Conservation (phyloP, 2,113 vertebrate species). For the Scytalopus superciliaris region DNA sequence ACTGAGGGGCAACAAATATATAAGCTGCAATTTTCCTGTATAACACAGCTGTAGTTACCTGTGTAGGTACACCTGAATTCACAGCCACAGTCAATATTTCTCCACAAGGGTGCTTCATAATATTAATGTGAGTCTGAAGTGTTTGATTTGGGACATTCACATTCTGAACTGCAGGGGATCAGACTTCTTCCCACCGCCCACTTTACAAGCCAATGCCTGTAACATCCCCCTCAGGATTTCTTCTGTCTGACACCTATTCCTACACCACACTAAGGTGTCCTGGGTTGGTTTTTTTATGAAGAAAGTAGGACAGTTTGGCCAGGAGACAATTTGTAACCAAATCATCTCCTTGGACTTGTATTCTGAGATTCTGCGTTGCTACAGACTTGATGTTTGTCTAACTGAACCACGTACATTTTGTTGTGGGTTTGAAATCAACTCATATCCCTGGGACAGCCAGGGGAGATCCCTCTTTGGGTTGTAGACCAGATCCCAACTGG, state of each 20-base stretch:
- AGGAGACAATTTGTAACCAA: not conserved
- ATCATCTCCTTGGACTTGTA: not conserved
- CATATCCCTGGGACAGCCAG: not conserved
- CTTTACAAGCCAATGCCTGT: not conserved
- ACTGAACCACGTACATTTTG: not conserved
- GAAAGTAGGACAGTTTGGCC: not conserved
- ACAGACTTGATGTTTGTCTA: not conserved
- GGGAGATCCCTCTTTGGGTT: not conserved
- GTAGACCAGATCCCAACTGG: not conserved
- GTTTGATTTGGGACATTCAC: not conserved
- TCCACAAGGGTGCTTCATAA: not conserved
- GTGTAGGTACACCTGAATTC: not conserved
- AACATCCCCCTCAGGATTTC: not conserved
- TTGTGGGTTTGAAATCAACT: not conserved
- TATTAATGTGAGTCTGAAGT: not conserved
- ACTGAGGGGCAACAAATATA: not conserved
- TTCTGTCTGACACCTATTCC: not conserved
- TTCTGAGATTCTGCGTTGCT: not conserved
- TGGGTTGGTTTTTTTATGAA: not conserved
- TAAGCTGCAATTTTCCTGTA: not conserved
- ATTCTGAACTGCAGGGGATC: accelerated
- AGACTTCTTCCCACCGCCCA: not conserved
- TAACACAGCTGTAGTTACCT: not conserved
- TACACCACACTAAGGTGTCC: no score
- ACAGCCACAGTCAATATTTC: not conserved